Conservation (phyloP, 2,797 vertebrate species). For the Myripristis jacobus region DNA sequence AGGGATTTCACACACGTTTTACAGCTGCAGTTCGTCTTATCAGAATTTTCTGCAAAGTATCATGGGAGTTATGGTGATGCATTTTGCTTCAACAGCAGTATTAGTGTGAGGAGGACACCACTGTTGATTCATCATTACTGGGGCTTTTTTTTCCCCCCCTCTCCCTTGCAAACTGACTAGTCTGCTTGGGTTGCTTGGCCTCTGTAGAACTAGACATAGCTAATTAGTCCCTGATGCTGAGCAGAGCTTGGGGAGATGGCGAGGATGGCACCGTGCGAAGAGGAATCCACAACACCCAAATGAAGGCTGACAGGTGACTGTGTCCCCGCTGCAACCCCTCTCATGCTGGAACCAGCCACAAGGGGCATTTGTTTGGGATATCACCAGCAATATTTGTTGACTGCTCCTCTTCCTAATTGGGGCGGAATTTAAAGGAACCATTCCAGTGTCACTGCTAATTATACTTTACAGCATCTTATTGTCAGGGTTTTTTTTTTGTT, state of each 20-base stretch:
- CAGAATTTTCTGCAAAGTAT: constrained; percentile 30
- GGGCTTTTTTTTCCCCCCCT: constrained; percentile 2
- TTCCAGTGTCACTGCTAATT: constrained; percentile 74
- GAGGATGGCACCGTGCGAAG: constrained; percentile 49
- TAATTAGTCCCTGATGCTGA: constrained; percentile 76
- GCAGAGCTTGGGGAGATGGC: constrained; percentile 32
- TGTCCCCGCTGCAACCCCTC: constrained; percentile 34
- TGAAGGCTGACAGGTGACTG: constrained; percentile 70
- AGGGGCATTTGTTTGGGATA: constrained; percentile 63
- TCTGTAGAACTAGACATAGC: constrained; percentile 46
- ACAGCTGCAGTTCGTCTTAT: constrained; percentile 21
- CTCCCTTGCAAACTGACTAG: constrained; percentile 13
- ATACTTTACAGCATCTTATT: constrained; percentile 52
- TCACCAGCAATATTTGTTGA: constrained; percentile 70
- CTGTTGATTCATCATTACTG: constrained; percentile 50
- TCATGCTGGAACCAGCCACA: constrained; percentile 42
- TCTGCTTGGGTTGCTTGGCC: constrained; percentile 34
- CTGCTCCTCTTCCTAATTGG: constrained; percentile 76
- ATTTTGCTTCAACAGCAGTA: constrained; percentile 40
- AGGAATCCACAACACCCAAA: constrained; percentile 57
- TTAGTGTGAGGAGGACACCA: constrained; percentile 17
- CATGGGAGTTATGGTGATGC: constrained; percentile 19
- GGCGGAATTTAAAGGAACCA: constrained; percentile 63
- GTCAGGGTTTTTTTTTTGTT: constrained; percentile 27
- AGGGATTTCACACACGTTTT: neutral